Percentiles rank a stretch among this genome's conserved stretches.
Evolutionary conservation across 2,113 vertebrate genomes (phyloP).

Genomic region (Erinaceus europaeus): DNA sequence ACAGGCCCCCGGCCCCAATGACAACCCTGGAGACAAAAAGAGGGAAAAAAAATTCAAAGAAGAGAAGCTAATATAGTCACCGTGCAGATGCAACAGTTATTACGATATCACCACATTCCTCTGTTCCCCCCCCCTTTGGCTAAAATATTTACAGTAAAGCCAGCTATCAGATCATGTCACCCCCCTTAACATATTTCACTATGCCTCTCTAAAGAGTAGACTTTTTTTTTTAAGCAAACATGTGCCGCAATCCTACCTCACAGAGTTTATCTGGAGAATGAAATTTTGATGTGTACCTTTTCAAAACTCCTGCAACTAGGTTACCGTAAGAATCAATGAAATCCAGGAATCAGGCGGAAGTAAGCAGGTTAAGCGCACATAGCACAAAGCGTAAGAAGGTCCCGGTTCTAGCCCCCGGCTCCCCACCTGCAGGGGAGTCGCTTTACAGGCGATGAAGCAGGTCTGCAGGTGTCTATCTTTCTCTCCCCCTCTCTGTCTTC

Average conservation of each 20-base stretch:
- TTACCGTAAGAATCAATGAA: background rate
- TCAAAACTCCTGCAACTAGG: background rate
- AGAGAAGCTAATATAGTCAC: too few relatives aligned
- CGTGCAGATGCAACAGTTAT: background rate
- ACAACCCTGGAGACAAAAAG: too few relatives aligned
- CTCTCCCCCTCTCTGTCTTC: too few relatives aligned
- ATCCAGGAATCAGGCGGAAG: background rate
- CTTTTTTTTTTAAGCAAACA: conserved; percentile 5
- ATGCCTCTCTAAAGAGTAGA: background rate
- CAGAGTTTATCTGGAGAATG: background rate
- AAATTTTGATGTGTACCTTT: background rate
- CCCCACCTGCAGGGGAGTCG: too few relatives aligned
- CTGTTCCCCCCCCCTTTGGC: background rate
- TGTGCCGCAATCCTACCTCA: background rate
- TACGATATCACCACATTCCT: background rate
- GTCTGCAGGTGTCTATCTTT: too few relatives aligned
- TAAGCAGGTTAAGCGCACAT: too few relatives aligned
- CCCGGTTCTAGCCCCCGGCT: too few relatives aligned
- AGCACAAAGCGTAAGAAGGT: too few relatives aligned
- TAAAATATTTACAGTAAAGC: conserved; percentile 4
- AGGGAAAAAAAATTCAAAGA: too few relatives aligned
- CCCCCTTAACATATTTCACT: background rate
- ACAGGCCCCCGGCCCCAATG: too few relatives aligned
- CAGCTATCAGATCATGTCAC: background rate
- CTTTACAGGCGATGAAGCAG: too few relatives aligned